phyloP scores from a whole-genome alignment of 1,140 invertebrate genomes.

The Drosophila funebris region DNA sequence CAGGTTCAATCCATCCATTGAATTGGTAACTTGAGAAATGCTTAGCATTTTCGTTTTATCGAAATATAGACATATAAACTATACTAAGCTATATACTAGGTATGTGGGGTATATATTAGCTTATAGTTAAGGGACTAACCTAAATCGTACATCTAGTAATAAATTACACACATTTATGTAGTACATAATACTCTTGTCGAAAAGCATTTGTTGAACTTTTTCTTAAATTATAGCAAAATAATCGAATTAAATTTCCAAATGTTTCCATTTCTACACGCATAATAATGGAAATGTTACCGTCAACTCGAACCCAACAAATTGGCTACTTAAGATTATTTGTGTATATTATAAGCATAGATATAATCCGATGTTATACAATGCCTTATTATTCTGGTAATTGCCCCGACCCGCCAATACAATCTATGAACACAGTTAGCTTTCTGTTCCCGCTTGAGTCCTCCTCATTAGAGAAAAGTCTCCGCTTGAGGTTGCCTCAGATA shows the following conservation, averaged over 20 bases:
- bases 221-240: conserved; percentile 19
- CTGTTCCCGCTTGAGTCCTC: conserved; percentile 46
- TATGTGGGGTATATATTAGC: conserved; percentile 3
- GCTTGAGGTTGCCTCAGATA: conserved; percentile 6
- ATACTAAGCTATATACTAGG: conserved; percentile 14
- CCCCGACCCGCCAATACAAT: conserved; percentile 40
- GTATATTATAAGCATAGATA: conserved; percentile 2
- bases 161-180: conserved; percentile 37
- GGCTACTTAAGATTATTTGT: conserved; percentile 70
- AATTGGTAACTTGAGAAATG: conserved; percentile 35
- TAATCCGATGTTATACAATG: conserved; percentile 29
- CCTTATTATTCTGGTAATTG: conserved; percentile 6
- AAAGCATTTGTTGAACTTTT: conserved; percentile 26
- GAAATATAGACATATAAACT: conserved; percentile 45
- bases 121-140: conserved; percentile 11
- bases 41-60: conserved; percentile 58
- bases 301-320: conserved; percentile 58
- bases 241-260: not conserved
- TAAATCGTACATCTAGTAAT: conserved; percentile 31
- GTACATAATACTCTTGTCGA: conserved; percentile 61
- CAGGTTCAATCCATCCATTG: not conserved
- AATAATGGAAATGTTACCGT: not conserved
- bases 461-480: conserved; percentile 57
- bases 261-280: not conserved
- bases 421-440: conserved; percentile 78